A percentile compares a stretch with the other conserved stretches of the same genome.
These are phyloP conservation scores for Mycteria americana DNA, from an alignment of 2,797 vertebrate species.

Conservation along the genomic window DNA sequence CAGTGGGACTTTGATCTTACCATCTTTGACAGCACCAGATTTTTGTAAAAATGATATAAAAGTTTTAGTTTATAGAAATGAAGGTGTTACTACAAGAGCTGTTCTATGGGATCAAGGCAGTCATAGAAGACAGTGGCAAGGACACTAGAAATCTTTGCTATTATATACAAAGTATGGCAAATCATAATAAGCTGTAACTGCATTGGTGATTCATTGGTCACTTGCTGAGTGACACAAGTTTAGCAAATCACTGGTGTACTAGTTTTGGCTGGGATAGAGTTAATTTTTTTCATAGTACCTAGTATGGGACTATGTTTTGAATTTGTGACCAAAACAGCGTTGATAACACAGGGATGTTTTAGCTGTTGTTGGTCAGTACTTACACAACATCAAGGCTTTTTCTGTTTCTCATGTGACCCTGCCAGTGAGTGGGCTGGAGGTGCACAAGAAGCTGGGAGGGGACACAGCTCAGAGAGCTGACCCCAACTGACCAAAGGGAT, in stretches of 20 bases:
- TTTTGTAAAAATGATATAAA: background rate
- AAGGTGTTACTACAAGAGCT: background rate
- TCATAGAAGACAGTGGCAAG: background rate
- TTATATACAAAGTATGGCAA: background rate
- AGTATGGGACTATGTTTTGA: background rate
- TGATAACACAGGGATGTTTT: background rate
- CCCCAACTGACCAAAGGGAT: background rate
- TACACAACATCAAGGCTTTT: background rate
- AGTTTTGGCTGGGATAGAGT: background rate
- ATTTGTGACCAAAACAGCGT: rapidly evolving
- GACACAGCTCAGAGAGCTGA: background rate
- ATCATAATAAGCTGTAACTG: background rate
- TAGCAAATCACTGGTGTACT: background rate
- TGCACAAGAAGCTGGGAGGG: background rate
- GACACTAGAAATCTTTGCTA: background rate
- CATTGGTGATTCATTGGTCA: background rate
- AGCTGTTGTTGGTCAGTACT: background rate
- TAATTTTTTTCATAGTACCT: background rate
- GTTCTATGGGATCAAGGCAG: background rate
- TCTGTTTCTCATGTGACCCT: background rate
- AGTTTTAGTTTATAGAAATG: background rate
- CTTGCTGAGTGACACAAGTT: background rate
- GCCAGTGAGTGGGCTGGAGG: background rate
- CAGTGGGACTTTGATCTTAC: background rate
- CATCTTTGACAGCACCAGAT: background rate